Conservation (phyloP, 2,797 vertebrate species). For the Scolopax rusticola region DNA sequence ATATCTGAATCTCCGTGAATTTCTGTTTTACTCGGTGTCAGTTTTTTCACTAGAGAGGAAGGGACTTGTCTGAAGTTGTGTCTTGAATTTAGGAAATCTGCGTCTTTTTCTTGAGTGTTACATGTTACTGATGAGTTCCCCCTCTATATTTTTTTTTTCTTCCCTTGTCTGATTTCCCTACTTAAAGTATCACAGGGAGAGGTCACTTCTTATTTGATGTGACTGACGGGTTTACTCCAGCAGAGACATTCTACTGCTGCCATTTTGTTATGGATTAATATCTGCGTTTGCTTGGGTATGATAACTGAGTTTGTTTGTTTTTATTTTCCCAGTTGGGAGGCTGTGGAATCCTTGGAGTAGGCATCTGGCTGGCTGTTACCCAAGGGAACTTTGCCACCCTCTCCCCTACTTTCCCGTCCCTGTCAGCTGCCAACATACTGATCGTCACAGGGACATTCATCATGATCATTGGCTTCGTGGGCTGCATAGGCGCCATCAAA, state of each 20-base stretch:
- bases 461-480: slow-evolving; percentile 98
- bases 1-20: not conserved
- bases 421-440: slow-evolving; percentile 97
- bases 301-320: slow-evolving; percentile 1
- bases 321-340: slow-evolving; percentile 88
- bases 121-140: not conserved
- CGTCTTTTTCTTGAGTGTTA: not conserved
- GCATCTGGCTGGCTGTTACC: slow-evolving; percentile 97
- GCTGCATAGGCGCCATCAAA: slow-evolving; percentile 96
- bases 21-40: not conserved
- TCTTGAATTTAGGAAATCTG: not conserved
- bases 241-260: not conserved
- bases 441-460: slow-evolving; percentile 91
- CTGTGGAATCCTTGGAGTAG: slow-evolving; percentile 96
- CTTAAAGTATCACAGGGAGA: not conserved
- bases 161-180: not conserved
- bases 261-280: not conserved
- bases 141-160: not conserved
- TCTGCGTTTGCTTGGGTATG: not conserved
- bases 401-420: slow-evolving; percentile 93
- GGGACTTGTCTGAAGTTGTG: not conserved
- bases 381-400: slow-evolving; percentile 98
- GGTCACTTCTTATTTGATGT: not conserved
- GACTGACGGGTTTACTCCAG: not conserved
- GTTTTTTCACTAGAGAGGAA: not conserved